Evolutionary conservation across 2,113 vertebrate species (phyloP).

Genomic region (Scortum barcoo): DNA sequence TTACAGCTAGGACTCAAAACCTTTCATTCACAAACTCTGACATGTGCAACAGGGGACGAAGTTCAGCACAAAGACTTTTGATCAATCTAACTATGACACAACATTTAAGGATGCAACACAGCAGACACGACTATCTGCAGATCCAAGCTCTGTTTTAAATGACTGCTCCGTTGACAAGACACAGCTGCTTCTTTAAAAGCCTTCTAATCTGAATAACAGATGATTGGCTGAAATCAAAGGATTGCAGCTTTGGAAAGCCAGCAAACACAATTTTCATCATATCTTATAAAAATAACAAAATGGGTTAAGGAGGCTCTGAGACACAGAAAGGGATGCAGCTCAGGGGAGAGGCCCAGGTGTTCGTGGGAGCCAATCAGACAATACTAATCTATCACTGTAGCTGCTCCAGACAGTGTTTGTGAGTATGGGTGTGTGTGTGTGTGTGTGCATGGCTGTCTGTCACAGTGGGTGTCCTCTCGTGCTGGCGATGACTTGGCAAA

Average conservation of each 20-base stretch:
- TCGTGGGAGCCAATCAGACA: slow-evolving; percentile 33
- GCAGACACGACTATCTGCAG: no score
- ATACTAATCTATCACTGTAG: slow-evolving; percentile 50
- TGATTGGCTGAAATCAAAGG: neutral
- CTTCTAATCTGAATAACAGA: neutral
- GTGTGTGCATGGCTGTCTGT: neutral
- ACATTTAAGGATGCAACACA: no score
- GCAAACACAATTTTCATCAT: neutral
- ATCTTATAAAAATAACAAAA: neutral
- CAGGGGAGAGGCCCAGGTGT: slow-evolving; percentile 43
- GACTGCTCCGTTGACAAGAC: no score
- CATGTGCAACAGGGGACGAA: slow-evolving; percentile 55
- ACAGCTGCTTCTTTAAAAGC: neutral
- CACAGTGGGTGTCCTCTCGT: slow-evolving; percentile 1
- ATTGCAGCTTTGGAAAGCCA: neutral
- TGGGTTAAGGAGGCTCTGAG: neutral
- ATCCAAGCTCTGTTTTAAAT: no score
- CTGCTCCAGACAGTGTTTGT: slow-evolving; percentile 24
- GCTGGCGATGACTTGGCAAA: slow-evolving; percentile 42
- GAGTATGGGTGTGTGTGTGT: slow-evolving; percentile 1
- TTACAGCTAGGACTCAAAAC: neutral
- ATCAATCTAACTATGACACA: no score
- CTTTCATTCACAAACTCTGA: neutral
- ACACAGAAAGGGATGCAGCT: neutral
- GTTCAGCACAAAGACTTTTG: no score